Base-by-base conservation (phyloP, 2,888 invertebrate genomes). In the Phymatocera aterrima region DNA sequence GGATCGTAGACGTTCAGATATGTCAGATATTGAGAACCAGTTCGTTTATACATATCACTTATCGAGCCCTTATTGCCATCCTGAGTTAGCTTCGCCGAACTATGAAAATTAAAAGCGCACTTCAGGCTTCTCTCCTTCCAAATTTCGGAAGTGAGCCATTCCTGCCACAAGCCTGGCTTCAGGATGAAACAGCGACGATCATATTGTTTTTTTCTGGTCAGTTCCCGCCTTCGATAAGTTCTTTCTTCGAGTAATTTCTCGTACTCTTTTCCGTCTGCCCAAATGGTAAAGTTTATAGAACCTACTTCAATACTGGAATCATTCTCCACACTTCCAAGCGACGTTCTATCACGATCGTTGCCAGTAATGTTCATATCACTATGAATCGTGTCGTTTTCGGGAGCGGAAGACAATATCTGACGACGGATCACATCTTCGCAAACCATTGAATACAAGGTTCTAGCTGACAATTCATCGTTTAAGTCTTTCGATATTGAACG, bases 341-440 rank as follows among this genome's bases (percentile, higher is more conserved):
- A 64, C 31, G 60, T 60, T 24, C 8, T 15, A 18, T 18, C 40
- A n/a, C n/a, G 15, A 64, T 64, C 37, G 31, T 64, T 64, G 54
- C 46, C 4, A 64, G 75, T 12, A 48, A 80, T 46, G 78, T 79
- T 40, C 79, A 74, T 0, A 3, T 40, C 28, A 79, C 77, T 68
- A 12, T 79, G 21, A 51, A 8, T 51, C 51, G 15, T 51, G 15
- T 51, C 51, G 15, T 18, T 15, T n/a, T 51, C 51, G 10, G 51
- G 1, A 51, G 51, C 15, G n/a, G 51, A 51, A 51, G 51, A 51
- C 18, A 51, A 51, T 51, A 51, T 51, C 18, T 51, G 51, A 4
- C 51, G 51, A 15, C 51, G 51, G 1, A 51, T 51, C 4, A 15
- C n/a, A 51, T 51, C 4, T n/a, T 51, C 15, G 51, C 51, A 51